A percentile compares a stretch with the other conserved stretches of the same genome.
These are phyloP conservation scores for Invenusta paracnida DNA, from an alignment of 2,888 invertebrate genomes.

Conservation along the genomic window DNA sequence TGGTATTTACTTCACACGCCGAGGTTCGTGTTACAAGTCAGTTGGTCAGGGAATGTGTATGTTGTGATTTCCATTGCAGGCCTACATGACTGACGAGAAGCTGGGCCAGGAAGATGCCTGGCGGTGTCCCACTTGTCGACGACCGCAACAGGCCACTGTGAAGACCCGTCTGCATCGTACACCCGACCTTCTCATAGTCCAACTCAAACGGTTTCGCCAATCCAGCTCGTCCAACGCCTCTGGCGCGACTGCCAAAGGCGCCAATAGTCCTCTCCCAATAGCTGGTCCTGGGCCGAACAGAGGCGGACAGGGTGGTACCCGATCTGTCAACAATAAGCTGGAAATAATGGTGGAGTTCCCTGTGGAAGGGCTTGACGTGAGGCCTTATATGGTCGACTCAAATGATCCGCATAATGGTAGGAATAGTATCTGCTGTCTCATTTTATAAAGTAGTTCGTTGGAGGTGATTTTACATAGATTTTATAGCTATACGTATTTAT, in stretches of 20 bases:
- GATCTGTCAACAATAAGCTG: constrained; percentile 34
- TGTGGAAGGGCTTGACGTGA: constrained; percentile 33
- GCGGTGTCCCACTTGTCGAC: constrained; percentile 36
- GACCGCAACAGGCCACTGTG: constrained; percentile 34
- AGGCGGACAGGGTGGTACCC: background rate
- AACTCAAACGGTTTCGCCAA: constrained; percentile 28
- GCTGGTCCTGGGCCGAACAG: background rate
- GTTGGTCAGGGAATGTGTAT: no score
- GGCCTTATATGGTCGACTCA: constrained; percentile 30
- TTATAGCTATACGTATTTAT: no score
- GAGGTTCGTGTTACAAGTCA: no score
- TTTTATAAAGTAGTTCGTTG: no score
- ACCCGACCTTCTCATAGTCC: constrained; percentile 33
- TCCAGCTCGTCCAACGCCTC: background rate
- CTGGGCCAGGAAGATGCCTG: constrained; percentile 27
- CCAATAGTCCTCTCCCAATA: background rate
- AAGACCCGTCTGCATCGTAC: constrained; percentile 6
- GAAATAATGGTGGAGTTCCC: constrained; percentile 33
- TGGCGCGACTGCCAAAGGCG: background rate
- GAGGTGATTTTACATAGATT: no score
- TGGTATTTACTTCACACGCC: no score
- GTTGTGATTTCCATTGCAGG: no score
- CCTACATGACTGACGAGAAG: constrained; percentile 32
- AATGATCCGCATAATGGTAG: no score
- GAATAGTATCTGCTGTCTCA: no score